These are phyloP conservation scores for Hypsibius dujardini DNA, from an alignment of 1,140 invertebrate genomes.

Conservation along the genomic window DNA sequence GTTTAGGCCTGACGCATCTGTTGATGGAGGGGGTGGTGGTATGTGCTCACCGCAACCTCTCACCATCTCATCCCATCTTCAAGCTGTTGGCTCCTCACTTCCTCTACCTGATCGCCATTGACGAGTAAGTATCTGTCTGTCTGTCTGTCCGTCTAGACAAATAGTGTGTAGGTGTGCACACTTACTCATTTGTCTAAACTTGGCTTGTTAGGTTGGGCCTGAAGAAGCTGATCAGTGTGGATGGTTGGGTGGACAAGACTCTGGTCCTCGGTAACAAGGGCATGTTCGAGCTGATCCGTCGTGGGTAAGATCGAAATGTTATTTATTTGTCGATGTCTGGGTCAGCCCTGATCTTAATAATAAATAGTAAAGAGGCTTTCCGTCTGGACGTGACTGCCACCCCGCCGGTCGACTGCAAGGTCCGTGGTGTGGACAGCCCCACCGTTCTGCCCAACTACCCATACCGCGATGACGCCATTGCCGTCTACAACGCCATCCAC, in stretches of 20 bases:
- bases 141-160: too few relatives aligned
- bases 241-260: conserved; percentile 37
- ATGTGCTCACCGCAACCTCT: conserved; percentile 33
- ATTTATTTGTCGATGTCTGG: too few relatives aligned
- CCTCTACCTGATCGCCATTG: conserved; percentile 35
- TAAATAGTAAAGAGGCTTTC: too few relatives aligned
- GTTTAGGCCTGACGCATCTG: conserved; percentile 35
- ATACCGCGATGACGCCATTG: conserved; percentile 37
- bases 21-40: conserved; percentile 37
- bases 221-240: conserved; percentile 32
- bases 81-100: conserved; percentile 38
- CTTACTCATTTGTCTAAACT: too few relatives aligned
- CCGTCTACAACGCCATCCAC: conserved; percentile 32
- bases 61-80: conserved; percentile 37
- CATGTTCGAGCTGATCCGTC: conserved; percentile 34
- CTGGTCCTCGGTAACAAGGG: conserved; percentile 35
- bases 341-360: too few relatives aligned
- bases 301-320: neutral
- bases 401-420: conserved; percentile 28
- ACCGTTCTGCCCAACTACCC: conserved; percentile 35
- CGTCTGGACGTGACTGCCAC: conserved; percentile 28
- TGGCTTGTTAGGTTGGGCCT: conserved; percentile 31
- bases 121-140: conserved; percentile 27
- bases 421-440: conserved; percentile 30
- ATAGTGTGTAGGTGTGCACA: neutral